Conservation (phyloP, 1,140 invertebrate species). For the Hycleus phaleratus region DNA sequence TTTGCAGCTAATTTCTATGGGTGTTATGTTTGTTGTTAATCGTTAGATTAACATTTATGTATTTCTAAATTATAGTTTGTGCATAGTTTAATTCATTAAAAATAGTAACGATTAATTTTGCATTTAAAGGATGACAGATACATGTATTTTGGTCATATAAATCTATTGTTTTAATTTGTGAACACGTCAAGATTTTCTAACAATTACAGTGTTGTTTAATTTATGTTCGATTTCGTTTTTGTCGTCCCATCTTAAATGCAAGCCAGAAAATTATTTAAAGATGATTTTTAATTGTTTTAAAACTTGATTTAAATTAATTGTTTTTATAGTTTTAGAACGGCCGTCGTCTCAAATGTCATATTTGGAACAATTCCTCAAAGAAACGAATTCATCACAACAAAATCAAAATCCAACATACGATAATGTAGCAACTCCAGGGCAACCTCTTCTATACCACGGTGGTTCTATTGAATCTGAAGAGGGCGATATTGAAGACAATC, state of each 20-base stretch:
- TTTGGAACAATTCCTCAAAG: conserved; percentile 81
- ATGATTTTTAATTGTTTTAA: neutral
- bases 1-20: conserved; percentile 20
- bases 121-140: no score
- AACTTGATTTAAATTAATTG: conserved; percentile 5
- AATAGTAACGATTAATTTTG: neutral
- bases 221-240: no score
- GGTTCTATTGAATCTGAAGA: conserved; percentile 65
- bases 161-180: conserved; percentile 2
- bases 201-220: no score
- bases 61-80: neutral
- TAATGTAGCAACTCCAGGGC: conserved; percentile 13
- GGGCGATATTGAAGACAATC: conserved; percentile 68
- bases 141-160: no score
- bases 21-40: conserved; percentile 14
- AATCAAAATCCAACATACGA: conserved; percentile 32
- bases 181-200: no score
- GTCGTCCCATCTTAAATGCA: no score
- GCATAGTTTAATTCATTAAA: neutral
- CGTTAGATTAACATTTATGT: conserved; percentile 4
- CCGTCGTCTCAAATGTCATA: conserved; percentile 84
- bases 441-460: conserved; percentile 42
- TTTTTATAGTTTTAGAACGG: conserved; percentile 68
- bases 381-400: conserved; percentile 45
- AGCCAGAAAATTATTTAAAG: no score